Base-by-base conservation (phyloP, 2,888 invertebrate species). In the Cremastobaeus sp. region DNA sequence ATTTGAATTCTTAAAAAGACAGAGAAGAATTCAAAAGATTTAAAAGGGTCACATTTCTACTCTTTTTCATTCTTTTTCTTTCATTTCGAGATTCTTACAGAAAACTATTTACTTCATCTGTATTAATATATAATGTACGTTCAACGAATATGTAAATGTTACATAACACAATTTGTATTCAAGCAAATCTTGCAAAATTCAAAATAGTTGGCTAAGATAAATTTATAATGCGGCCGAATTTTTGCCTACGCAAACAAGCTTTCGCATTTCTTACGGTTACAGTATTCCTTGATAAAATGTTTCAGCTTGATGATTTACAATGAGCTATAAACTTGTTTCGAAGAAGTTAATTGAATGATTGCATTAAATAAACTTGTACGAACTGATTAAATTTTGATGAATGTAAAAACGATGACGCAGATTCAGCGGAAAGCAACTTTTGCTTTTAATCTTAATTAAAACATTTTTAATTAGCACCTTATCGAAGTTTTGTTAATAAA, bases 401-500 rank as follows among this genome's bases (percentile, higher is more conserved):
- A n/a, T n/a, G n/a, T n/a, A n/a, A n/a, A n/a, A n/a, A n/a, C n/a
- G n/a, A n/a, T n/a, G n/a, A n/a, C 17, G 35, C 6, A 15, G 14
- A 45, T 39, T 21, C 20, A 25, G 34, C 21, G 37, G 2, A 34
- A 9, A n/a, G n/a, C n/a, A n/a, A n/a, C n/a, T n/a, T n/a, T n/a
- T n/a, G n/a, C 21, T 52, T 64, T 52, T 52, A 34, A 43, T 37
- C 9, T n/a, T 37, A 32, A 54, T 45, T 43, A 25, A 50, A 45
- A 47, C 18, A 20, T 45, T 65, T 65, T 65, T 64, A 64, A 64
- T 52, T 64, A 43, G 43, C 64, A 64, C 64, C 43, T 64, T 28
- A 18, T 21, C 25, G 5, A 28, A 21, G 11, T 8, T 9, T 11
- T n/a, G 30, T 15, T 3, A 5, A 47, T 65, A 39, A 47, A 65